phyloP scores from a whole-genome alignment of 2,113 vertebrate genomes.

The Sapajus apella region DNA sequence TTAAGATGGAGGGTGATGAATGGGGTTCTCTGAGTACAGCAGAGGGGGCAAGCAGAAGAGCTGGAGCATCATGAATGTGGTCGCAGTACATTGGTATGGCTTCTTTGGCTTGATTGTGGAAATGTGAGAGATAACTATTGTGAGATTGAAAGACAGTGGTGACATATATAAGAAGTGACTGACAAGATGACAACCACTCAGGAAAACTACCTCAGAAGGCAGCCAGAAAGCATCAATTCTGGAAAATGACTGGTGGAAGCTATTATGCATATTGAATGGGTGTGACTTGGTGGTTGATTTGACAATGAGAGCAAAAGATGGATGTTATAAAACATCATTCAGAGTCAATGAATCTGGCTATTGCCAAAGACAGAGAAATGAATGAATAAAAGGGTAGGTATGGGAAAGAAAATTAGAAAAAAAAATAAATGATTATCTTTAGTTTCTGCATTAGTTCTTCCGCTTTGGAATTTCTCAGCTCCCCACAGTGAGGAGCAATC shows the following conservation, averaged over 20 bases:
- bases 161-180: slow-evolving; percentile 21
- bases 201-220: not conserved
- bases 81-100: not conserved
- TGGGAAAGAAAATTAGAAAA: not conserved
- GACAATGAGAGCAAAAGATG: slow-evolving; percentile 21
- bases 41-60: not conserved
- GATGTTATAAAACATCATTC: slow-evolving; percentile 38
- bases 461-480: not conserved
- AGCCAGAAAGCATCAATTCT: slow-evolving; percentile 43
- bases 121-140: slow-evolving; percentile 29
- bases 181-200: not conserved
- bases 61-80: not conserved
- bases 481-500: not conserved
- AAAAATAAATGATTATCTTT: not conserved
- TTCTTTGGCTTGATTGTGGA: slow-evolving; percentile 14
- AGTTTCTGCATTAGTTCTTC: not conserved
- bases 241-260: not conserved
- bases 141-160: not conserved
- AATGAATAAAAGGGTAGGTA: not conserved
- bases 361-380: slow-evolving; percentile 32
- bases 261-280: slow-evolving; percentile 9
- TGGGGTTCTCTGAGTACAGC: not conserved
- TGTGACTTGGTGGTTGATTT: not conserved
- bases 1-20: not conserved
- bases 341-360: not conserved